These are phyloP conservation scores for Dunckerocampus dactyliophorus DNA, from an alignment of 2,113 vertebrate species.

Conservation along the genomic window DNA sequence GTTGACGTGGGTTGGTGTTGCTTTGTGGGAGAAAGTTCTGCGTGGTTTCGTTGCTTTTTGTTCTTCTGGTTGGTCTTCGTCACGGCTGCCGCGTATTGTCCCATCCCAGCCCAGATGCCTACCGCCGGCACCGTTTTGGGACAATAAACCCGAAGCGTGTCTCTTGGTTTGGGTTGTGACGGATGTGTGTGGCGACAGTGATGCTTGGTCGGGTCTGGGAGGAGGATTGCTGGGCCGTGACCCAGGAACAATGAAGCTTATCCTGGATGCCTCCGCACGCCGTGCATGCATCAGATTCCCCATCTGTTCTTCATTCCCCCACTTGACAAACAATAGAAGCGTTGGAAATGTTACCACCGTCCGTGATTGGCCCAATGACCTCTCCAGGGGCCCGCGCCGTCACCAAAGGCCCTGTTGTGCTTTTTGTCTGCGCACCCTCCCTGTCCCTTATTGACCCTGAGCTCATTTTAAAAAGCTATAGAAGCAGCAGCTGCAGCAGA, in stretches of 20 bases:
- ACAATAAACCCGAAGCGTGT: constrained; percentile 47
- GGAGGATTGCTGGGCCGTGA: constrained; percentile 32
- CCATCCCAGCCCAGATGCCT: constrained; percentile 31
- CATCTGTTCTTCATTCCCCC: constrained; percentile 72
- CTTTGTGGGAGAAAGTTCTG: too few relatives aligned
- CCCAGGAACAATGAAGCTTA: constrained; percentile 53
- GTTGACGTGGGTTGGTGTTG: too few relatives aligned
- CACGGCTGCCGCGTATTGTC: constrained; percentile 14
- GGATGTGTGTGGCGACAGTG: constrained; percentile 42
- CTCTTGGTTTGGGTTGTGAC: constrained; percentile 29
- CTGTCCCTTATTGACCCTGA: neutral
- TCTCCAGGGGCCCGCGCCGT: constrained; percentile 13
- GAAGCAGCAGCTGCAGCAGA: neutral
- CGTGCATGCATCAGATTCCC: constrained; percentile 41
- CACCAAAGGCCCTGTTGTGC: constrained; percentile 44
- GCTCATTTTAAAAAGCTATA: constrained; percentile 13
- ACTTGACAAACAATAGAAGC: constrained; percentile 49
- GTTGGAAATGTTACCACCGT: neutral
- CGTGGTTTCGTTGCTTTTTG: too few relatives aligned
- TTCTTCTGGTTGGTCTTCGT: neutral
- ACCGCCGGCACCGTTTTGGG: constrained; percentile 2
- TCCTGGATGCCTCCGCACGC: constrained; percentile 55
- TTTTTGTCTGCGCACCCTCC: constrained; percentile 2
- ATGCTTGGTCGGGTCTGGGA: constrained; percentile 16
- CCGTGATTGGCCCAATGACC: constrained; percentile 12